phyloP scores from a whole-genome alignment of 2,888 invertebrate genomes.

The Amphimallon solstitiale region DNA sequence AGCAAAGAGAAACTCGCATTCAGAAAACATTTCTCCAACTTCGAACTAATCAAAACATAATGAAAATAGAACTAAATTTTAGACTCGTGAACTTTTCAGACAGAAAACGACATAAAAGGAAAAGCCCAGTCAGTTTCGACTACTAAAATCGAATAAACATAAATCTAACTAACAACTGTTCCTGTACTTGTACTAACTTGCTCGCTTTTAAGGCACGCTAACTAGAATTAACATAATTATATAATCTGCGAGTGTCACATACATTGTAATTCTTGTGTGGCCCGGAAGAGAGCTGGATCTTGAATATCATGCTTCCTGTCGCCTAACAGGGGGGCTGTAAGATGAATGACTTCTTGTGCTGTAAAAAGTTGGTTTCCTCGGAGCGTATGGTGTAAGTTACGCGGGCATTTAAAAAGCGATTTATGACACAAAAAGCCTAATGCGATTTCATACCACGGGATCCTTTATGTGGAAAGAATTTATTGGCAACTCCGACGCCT shows the following conservation, averaged over 20 bases:
- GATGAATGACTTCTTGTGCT: slow-evolving; percentile 54
- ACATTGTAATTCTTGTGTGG: slow-evolving; percentile 43
- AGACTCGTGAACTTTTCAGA: too few species aligned
- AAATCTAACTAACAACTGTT: slow-evolving; percentile 2
- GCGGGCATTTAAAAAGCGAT: slow-evolving; percentile 54
- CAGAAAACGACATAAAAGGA: too few species aligned
- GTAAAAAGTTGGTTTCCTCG: slow-evolving; percentile 34
- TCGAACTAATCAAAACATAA: too few species aligned
- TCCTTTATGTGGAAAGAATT: slow-evolving; percentile 12
- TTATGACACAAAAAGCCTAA: slow-evolving; percentile 53
- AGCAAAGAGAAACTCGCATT: too few species aligned
- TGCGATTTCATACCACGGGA: slow-evolving; percentile 46
- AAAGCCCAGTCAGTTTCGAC: too few species aligned
- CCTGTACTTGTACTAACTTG: neutral
- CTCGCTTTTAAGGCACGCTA: slow-evolving; percentile 1
- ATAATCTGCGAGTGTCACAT: slow-evolving; percentile 27
- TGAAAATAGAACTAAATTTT: too few species aligned
- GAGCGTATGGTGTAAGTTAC: slow-evolving; percentile 44
- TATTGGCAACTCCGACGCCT: slow-evolving; percentile 3
- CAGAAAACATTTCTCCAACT: too few species aligned
- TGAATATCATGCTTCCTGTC: slow-evolving; percentile 53
- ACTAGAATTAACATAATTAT: slow-evolving; percentile 31
- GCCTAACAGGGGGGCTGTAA: slow-evolving; percentile 47
- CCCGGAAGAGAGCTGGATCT: slow-evolving; percentile 47
- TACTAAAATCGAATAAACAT: slow-evolving; percentile 1